phyloP scores from a whole-genome alignment of 2,797 vertebrate species.

The Delichon dasypus region DNA sequence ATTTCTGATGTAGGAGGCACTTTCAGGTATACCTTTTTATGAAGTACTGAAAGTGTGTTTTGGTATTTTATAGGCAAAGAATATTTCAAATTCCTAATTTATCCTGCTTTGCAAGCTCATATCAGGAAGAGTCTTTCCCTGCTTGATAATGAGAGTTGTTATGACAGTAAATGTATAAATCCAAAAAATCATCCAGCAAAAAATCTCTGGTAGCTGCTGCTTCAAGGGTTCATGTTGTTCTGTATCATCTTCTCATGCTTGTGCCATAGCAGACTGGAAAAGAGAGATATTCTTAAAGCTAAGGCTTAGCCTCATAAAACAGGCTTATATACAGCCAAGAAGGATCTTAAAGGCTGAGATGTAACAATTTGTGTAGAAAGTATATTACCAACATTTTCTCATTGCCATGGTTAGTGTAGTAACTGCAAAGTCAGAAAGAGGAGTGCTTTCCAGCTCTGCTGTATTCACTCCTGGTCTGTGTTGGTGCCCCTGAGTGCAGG shows the following conservation, averaged over 20 bases:
- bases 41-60: neutral
- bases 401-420: neutral
- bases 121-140: neutral
- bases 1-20: neutral
- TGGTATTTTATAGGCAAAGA: neutral
- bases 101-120: neutral
- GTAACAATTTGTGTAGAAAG: neutral
- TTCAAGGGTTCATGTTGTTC: neutral
- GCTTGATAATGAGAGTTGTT: neutral
- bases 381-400: neutral
- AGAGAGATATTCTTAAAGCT: neutral
- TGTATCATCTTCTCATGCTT: neutral
- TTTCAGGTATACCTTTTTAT: neutral
- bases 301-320: neutral
- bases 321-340: neutral
- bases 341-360: neutral
- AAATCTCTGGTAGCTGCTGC: neutral
- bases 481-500: neutral
- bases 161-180: neutral
- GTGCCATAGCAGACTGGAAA: neutral
- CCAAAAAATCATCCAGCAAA: neutral
- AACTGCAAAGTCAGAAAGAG: neutral
- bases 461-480: neutral
- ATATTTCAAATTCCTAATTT: neutral
- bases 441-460: neutral